These are phyloP conservation scores for Trachymyrmex cornetzi DNA, from an alignment of 1,140 invertebrate genomes.

Conservation along the genomic window DNA sequence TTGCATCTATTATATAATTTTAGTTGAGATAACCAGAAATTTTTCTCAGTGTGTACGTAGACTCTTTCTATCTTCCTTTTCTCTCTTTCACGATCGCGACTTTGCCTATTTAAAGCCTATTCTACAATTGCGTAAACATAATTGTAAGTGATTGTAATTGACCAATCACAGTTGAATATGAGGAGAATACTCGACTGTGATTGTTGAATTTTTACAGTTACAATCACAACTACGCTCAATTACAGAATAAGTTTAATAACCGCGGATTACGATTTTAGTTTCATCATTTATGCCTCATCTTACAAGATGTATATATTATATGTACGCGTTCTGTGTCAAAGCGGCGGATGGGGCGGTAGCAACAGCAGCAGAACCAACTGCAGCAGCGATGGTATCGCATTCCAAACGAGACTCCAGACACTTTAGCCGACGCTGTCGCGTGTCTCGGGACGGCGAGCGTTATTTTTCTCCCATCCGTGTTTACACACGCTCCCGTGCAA, in stretches of 20 bases:
- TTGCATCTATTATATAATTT: too few relatives aligned
- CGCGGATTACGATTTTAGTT: constrained; percentile 5
- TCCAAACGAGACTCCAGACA: constrained; percentile 65
- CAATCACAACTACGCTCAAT: too few relatives aligned
- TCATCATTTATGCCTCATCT: neutral
- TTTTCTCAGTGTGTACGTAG: too few relatives aligned
- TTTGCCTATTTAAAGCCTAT: too few relatives aligned
- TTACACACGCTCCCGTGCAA: constrained; percentile 58
- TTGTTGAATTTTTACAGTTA: too few relatives aligned
- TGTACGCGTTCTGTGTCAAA: neutral
- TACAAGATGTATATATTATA: neutral
- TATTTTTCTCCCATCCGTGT: constrained; percentile 66
- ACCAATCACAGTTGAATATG: too few relatives aligned
- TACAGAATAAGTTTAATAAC: neutral
- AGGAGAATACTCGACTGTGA: too few relatives aligned
- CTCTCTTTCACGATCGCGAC: neutral
- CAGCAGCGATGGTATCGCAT: constrained; percentile 63
- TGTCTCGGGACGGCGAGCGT: constrained; percentile 56
- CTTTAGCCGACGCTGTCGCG: constrained; percentile 61
- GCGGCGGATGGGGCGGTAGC: neutral
- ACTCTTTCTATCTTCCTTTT: neutral
- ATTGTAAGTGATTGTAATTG: too few relatives aligned
- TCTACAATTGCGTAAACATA: too few relatives aligned
- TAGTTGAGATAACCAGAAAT: too few relatives aligned
- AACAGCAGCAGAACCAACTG: neutral